Evolutionary conservation across 2,888 invertebrate genomes (phyloP).

Genomic region (Epinotia nisella): DNA sequence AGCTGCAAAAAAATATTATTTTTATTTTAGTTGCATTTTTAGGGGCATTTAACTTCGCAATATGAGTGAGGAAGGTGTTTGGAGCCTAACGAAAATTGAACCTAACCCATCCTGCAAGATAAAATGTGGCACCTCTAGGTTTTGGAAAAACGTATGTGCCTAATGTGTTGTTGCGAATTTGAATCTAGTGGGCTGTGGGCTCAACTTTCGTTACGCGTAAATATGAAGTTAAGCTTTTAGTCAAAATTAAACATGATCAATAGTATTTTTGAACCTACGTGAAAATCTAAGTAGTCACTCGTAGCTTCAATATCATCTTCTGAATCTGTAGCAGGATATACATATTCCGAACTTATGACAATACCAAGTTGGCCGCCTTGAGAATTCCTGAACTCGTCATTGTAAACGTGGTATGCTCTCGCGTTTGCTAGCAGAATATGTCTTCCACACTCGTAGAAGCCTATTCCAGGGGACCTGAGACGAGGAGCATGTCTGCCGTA

Average conservation of each 20-base stretch:
- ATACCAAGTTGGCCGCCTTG: constrained; percentile 29
- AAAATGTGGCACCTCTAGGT: too few species aligned
- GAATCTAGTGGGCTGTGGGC: too few species aligned
- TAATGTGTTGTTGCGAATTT: too few species aligned
- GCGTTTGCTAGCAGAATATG: constrained; percentile 61
- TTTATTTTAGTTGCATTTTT: neutral
- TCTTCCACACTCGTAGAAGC: constrained; percentile 31
- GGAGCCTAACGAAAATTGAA: too few species aligned
- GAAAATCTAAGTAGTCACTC: constrained; percentile 13
- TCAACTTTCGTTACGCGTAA: too few species aligned
- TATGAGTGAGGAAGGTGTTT: too few species aligned
- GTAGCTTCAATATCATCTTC: constrained; percentile 29
- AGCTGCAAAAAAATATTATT: constrained; percentile 43
- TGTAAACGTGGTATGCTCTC: constrained; percentile 60
- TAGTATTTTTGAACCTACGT: constrained; percentile 15
- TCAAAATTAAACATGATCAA: neutral
- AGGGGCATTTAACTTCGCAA: too few species aligned
- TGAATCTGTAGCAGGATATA: constrained; percentile 22
- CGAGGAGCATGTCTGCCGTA: constrained; percentile 16
- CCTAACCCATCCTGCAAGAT: too few species aligned
- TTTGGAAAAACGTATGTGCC: too few species aligned
- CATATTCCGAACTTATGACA: constrained; percentile 22
- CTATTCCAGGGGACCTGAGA: constrained; percentile 9
- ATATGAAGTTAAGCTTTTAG: too few species aligned
- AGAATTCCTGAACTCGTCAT: constrained; percentile 47